phyloP scores from a whole-genome alignment of 2,888 invertebrate species.

The Eupelmus urozonus region DNA sequence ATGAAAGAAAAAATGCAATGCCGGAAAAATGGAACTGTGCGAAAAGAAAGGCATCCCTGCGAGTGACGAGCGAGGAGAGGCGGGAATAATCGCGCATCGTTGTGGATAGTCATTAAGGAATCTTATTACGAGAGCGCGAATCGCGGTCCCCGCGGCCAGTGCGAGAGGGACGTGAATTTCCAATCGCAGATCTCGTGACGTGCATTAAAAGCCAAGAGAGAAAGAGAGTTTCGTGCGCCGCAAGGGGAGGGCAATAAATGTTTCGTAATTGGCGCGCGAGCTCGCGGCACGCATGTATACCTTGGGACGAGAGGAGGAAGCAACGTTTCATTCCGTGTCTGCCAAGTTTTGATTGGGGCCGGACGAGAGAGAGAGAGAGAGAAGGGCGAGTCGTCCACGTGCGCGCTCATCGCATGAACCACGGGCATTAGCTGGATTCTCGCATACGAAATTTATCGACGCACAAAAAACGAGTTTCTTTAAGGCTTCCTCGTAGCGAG shows the following conservation, averaged over 20 bases:
- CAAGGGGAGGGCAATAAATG: slow-evolving; percentile 59
- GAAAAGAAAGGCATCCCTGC: too few species aligned
- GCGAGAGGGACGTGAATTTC: slow-evolving; percentile 49
- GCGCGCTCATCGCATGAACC: slow-evolving; percentile 43
- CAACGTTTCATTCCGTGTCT: slow-evolving; percentile 67
- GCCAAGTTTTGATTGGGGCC: slow-evolving; percentile 70
- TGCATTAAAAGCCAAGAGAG: slow-evolving; percentile 52
- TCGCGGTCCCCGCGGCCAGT: neutral
- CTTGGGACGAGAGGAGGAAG: slow-evolving; percentile 57
- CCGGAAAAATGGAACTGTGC: too few species aligned
- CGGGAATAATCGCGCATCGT: slow-evolving; percentile 34
- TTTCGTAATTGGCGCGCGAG: slow-evolving; percentile 64
- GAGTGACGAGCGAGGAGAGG: slow-evolving; percentile 18
- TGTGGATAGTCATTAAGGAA: slow-evolving; percentile 47
- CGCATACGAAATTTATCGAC: slow-evolving; percentile 49
- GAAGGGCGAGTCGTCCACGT: slow-evolving; percentile 6
- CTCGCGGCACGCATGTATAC: slow-evolving; percentile 10
- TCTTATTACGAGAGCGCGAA: slow-evolving; percentile 44
- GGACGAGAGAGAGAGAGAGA: slow-evolving; percentile 43
- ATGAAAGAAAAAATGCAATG: too few species aligned
- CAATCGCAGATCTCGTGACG: slow-evolving; percentile 62
- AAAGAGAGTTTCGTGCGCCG: slow-evolving; percentile 53
- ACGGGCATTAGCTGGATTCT: slow-evolving; percentile 37
- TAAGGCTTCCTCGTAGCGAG: too few species aligned
- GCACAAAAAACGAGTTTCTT: slow-evolving; percentile 28